Evolutionary conservation across 2,797 vertebrate genomes (phyloP), one percentile per base, ranked within the genome.

Genomic region (Orientallactaga sibirica): DNA sequence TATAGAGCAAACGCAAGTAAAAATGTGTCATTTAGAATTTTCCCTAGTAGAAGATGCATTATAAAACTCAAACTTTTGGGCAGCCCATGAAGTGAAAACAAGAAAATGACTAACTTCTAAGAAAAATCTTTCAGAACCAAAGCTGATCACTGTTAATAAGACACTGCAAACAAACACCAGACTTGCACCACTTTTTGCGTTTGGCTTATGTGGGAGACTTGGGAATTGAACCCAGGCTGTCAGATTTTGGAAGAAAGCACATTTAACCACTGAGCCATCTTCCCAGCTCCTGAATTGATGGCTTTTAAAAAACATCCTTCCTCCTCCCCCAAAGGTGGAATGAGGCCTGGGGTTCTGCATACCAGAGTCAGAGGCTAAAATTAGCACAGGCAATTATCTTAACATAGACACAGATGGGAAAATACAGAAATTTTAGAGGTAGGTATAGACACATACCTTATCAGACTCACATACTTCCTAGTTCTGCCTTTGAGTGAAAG

Each of bases 21-120:
- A 48, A 48, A 48, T 48, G 48, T 48, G 48, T 48, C 48, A 48
- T 48, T 48, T 48, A 7, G 8, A 8, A 8, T 48, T 48, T 48
- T 58, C 79, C 71, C 27, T 78, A 68, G 77, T 4, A 73, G 18
- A 94, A 93, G 22, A 48, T 86, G 82, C 52, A 91, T 80, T 89
- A 58, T 64, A 24, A 94, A 92, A 89, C 19, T 91, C 33, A 86
- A 91, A 84, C 75, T 86, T 61, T 10, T 41, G 73, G 61, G 37
- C 43, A 61, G 24, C 19, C 64, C 20, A 11, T 73, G 43, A 86
- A 78, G 15, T 29, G 20, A 77, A 93, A 78, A 61, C 9, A 16
- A 70, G 92, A 77, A 87, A 29, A 79, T 68, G 24, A 68, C 20
- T 87, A 18, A 37, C 73, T 88, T 89, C 52, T 67, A 81, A 87